Evolutionary conservation across 2,888 invertebrate species (phyloP), one percentile per base, ranked within the genome.

Genomic region (Oxystoma pomonae): DNA sequence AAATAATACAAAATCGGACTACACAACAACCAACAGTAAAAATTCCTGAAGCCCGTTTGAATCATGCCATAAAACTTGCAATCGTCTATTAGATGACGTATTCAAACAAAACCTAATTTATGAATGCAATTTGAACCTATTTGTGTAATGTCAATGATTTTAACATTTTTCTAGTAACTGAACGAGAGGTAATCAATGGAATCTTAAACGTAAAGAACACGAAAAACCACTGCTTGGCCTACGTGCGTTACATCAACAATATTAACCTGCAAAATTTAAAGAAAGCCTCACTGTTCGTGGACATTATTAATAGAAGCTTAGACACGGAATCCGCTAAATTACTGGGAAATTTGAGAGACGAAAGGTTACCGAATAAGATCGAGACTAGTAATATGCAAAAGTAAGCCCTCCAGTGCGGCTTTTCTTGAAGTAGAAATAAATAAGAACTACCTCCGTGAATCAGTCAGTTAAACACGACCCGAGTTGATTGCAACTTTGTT

Each of bases 171-270:
- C 50, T 80, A 96, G 98, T 98, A 20, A 99, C 98, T 1, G 98
- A 98, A 82, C 85, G 98, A 55, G 98, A 99, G 82, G 96, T 99
- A 0, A 96, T 97, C 71, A 95, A 97, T 74, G 98, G 98, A 0
- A 86, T 98, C 2, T 81, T 99, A 17, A 92, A 91, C 74, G 96
- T 97, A 0, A 92, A 92, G 75, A 95, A 97, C 76, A 96, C 95
- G 0, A 93, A 94, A 77, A 96, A 97, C 75, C 97, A 98, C 79
- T 96, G 96, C 73, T 82, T 98, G 55, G 96, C 96, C 0, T 98
- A 98, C 80, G 87, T 94, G 1, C 85, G 98, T 62, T 96, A 96
- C 80, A 98, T 99, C 77, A 96, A 96, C 81, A 97, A 98, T 78
- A 98, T 99, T 65, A 98, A 98, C 79, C 84, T 97, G 49, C 95